These are phyloP conservation scores for Apolygus lucorum DNA, from an alignment of 1,140 invertebrate genomes.

Conservation along the genomic window DNA sequence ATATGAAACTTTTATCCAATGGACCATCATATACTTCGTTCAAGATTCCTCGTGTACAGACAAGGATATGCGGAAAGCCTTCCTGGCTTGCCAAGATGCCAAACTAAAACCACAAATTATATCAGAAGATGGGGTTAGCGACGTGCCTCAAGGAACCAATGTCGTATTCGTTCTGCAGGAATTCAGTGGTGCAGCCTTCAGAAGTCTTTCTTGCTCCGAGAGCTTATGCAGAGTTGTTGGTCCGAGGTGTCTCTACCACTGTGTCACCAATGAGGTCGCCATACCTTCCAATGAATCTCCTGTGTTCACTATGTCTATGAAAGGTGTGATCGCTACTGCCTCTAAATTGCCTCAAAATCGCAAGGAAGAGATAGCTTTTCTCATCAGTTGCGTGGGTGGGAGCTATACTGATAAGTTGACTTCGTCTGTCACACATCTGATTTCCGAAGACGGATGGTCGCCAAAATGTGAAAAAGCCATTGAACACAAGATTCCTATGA, in stretches of 20 bases:
- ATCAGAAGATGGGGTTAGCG: too few species aligned
- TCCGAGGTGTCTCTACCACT: conserved; percentile 66
- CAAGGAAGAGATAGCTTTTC: conserved; percentile 58
- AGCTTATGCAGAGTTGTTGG: conserved; percentile 58
- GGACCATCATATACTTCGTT: too few species aligned
- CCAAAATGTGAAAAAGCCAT: conserved; percentile 71
- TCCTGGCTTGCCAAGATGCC: too few species aligned
- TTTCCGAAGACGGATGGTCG: conserved; percentile 61
- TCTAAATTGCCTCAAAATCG: conserved; percentile 49
- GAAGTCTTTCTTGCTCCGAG: background rate
- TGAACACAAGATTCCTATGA: conserved; percentile 58
- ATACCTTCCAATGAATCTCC: conserved; percentile 65
- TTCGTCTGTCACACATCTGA: conserved; percentile 67
- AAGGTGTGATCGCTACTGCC: conserved; percentile 58
- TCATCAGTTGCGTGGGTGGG: conserved; percentile 76
- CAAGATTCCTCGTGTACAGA: too few species aligned
- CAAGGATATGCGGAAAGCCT: too few species aligned
- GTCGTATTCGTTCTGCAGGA: background rate
- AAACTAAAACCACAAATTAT: too few species aligned
- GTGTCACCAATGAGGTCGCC: conserved; percentile 56
- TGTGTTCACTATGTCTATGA: conserved; percentile 74
- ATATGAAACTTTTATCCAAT: too few species aligned
- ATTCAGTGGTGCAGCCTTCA: too few species aligned
- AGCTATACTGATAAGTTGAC: conserved; percentile 60
- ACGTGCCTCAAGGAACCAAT: too few species aligned